Evolutionary conservation across 37 sponge, comb jelly and placozoan genomes (phyloP), one percentile per base, ranked within the genome.

Genomic region (Agelas oroides): DNA sequence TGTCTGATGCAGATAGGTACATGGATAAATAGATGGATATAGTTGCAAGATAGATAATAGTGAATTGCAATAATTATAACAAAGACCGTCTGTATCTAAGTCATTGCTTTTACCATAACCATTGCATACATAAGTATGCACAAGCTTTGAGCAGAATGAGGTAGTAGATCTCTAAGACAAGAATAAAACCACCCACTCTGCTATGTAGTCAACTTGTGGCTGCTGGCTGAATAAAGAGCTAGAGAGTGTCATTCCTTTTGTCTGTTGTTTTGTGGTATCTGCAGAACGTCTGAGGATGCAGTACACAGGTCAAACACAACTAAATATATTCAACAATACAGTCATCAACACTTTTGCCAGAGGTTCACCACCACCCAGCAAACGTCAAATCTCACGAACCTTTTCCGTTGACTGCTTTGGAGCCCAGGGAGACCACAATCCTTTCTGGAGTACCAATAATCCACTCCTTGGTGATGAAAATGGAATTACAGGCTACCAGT

Each of bases 361-460:
- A 46, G 6, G 46, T 46, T 3, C n/a, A 25, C n/a, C n/a, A n/a
- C n/a, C n/a, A n/a, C 17, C 16, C 17, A 18, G 72, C 13, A 71
- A 41, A 13, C 25, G 25, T 61, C 12, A 61, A 61, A 14, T 27
- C 62, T n/a, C n/a, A n/a, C n/a, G n/a, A n/a, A n/a, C n/a, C 3
- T 46, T 46, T 46, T 46, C 46, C 13, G 53, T 71, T 5, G 72
- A 46, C 41, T 71, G 72, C 13, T 18, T 18, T 41, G 72, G 36
- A 46, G 36, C 36, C 5, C 72, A 71, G 72, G 72, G 72, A 39
- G 25, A 71, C 53, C 72, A 71, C 72, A 21, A 71, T 24, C 72
- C 72, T 1, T 6, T 71, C 21, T 71, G 72, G 72, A 25, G 17
- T 24, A 71, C 72, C 53, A 2, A 23, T 20, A 71, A 71, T 13